Percentiles rank a stretch among this genome's conserved stretches.
Conservation (phyloP, 2,113 vertebrate genomes). For the Mionectes macconnelli region DNA sequence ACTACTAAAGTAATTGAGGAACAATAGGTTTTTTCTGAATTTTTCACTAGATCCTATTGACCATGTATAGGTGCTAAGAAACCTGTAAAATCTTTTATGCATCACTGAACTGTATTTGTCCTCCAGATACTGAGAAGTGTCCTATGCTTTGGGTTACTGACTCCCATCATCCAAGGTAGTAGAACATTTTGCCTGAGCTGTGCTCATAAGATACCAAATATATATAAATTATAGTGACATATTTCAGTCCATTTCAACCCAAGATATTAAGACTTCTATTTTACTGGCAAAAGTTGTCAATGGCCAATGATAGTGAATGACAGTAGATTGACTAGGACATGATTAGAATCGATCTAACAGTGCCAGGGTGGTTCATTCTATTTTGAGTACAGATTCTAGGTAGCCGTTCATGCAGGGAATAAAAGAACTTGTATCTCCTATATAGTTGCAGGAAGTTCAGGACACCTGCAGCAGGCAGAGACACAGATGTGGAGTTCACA, state of each 20-base stretch:
- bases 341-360: not conserved
- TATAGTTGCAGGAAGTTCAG: not conserved
- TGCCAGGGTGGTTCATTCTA: not conserved
- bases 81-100: not conserved
- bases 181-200: not conserved
- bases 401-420: not conserved
- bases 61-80: not conserved
- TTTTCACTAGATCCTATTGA: not conserved
- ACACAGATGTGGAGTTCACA: not conserved
- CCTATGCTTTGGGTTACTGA: not conserved
- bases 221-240: not conserved
- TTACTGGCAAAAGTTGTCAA: not conserved
- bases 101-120: accelerated
- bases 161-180: not conserved
- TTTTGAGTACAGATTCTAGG: not conserved
- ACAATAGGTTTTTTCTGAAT: not conserved
- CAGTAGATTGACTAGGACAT: not conserved
- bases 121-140: not conserved
- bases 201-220: not conserved
- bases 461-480: not conserved
- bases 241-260: not conserved
- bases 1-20: not conserved
- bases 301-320: not conserved
- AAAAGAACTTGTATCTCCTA: not conserved
- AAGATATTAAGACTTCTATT: not conserved